Evolutionary conservation across 2,888 invertebrate species (phyloP).

Genomic region (Drosophila meridionalis): DNA sequence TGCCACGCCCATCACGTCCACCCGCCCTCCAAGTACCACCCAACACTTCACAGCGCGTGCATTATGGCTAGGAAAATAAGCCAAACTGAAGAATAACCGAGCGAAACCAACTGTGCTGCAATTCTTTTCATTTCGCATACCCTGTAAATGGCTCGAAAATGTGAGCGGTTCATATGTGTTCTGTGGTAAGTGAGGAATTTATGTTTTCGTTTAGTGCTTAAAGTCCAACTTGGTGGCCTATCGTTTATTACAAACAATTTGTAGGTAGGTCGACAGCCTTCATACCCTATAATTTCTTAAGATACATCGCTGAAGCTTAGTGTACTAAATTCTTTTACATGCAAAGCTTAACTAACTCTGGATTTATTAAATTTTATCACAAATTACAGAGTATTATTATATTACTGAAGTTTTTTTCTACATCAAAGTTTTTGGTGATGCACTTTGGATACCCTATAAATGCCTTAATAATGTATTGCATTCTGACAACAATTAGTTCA

Average conservation of each 20-base stretch:
- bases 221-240: background rate
- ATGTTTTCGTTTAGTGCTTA: background rate
- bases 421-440: no score
- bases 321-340: background rate
- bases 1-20: conserved; percentile 16
- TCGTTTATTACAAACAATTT: background rate
- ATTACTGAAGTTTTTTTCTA: no score
- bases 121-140: conserved; percentile 36
- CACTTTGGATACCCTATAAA: background rate
- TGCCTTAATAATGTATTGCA: background rate
- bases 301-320: no score
- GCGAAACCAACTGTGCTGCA: conserved; percentile 37
- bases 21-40: background rate
- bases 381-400: conserved; percentile 16
- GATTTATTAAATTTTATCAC: background rate
- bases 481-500: no score
- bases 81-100: conserved; percentile 21
- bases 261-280: background rate
- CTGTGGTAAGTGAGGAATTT: background rate
- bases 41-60: conserved; percentile 49
- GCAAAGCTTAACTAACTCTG: background rate
- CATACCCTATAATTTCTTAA: background rate
- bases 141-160: conserved; percentile 10
- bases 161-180: background rate
- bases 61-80: conserved; percentile 53